Base-by-base conservation (phyloP, 1,140 invertebrate genomes). In the Microplitis demolitor region DNA sequence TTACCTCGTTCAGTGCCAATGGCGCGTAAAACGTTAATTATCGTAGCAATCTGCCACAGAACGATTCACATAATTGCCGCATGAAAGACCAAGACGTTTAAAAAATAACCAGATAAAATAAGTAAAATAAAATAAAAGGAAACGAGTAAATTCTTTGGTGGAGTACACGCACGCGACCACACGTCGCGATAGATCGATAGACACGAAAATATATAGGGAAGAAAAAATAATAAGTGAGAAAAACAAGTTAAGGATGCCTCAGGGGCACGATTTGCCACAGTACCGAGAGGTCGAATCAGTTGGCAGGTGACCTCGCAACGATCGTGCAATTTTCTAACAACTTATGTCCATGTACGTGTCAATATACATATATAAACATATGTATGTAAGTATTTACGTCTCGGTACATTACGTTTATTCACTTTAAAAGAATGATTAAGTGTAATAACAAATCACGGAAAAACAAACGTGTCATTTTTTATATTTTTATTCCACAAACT, bases 1-100 rank as follows among this genome's bases (percentile, higher is more conserved):
- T 77, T 77, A 73, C 69, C 58, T 60, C 75, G 67, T 72, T 72
- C 74, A 77, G 74, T 79, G 78, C 71, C 78, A 76, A 76, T 77
- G 64, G 73, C 76, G 68, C 66, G 69, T 72, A 68, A 76, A 73
- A 74, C 66, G 69, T 71, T 74, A 76, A 75, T 72, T 74, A 74
- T 76, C 64, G 56, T 64, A 51, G 45, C 68, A 35, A 64, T 69
- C 45, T 39, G 45, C 66, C 62, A 54, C 34, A 60, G 63, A 62
- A 34, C 37, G 53, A 61, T 61, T 58, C 71, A 54, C 64, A 68
- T 73, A 64, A 72, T 72, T 72, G 71, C 63, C 35, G 13, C 11
- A 45, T 45, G 51, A 34, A 31, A 54, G 51, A 67, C 33, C 16
- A 39, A 14, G 11, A 35, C 60, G 60, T 34, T 14, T 0, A 16